Conservation (phyloP, 1,140 invertebrate species). For the Drosophila dunni region DNA sequence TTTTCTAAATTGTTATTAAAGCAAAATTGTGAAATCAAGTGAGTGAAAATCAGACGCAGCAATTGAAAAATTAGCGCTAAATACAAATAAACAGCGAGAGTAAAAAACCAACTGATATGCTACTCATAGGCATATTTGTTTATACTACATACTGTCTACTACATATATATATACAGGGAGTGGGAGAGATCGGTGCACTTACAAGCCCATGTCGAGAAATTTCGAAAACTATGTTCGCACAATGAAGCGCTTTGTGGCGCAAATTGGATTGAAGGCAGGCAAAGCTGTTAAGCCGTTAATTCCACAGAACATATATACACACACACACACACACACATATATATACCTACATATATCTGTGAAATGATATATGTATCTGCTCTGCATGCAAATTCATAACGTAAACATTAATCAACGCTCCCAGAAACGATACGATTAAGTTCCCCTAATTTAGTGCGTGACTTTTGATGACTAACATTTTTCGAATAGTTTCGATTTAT, state of each 20-base stretch:
- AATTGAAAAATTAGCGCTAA: conserved; percentile 71
- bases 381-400: conserved; percentile 59
- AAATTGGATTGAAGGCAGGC: conserved; percentile 79
- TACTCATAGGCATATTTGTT: conserved; percentile 1
- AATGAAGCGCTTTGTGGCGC: conserved; percentile 53
- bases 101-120: not conserved
- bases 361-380: conserved; percentile 21
- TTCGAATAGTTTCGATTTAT: conserved; percentile 2
- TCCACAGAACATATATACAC: conserved; percentile 17
- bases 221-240: conserved; percentile 64
- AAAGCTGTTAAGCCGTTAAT: conserved; percentile 63
- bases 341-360: conserved; percentile 27
- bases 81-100: conserved; percentile 14
- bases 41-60: conserved; percentile 65
- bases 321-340: conserved; percentile 9
- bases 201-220: conserved; percentile 46
- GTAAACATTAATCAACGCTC: conserved; percentile 59
- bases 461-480: conserved; percentile 40
- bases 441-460: conserved; percentile 20
- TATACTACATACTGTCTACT: too few relatives aligned
- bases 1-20: conserved; percentile 69
- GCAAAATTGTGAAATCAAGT: conserved; percentile 64
- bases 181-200: not conserved
- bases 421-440: conserved; percentile 33
- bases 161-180: not conserved